Percentiles rank a stretch among this genome's conserved stretches.
Conservation (phyloP, 2,797 vertebrate genomes). For the Esox lucius region DNA sequence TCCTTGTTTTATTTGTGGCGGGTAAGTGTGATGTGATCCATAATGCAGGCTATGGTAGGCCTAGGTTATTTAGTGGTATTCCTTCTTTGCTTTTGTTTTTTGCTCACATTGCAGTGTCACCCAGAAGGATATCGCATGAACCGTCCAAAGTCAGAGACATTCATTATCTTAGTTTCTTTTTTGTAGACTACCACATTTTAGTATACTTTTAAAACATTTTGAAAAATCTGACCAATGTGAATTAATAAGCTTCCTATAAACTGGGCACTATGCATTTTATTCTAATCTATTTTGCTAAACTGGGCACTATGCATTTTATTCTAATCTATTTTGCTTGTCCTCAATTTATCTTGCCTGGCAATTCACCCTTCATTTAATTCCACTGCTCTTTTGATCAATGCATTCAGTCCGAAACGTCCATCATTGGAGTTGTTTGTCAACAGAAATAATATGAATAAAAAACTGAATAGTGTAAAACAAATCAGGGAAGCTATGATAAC, state of each 20-base stretch:
- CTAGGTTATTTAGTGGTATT: not conserved
- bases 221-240: too few species aligned
- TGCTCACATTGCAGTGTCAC: not conserved
- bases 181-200: too few species aligned
- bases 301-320: not conserved
- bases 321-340: not conserved
- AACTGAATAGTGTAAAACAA: too few species aligned
- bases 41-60: not conserved
- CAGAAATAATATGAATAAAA: too few species aligned
- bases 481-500: too few species aligned
- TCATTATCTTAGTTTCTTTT: too few species aligned
- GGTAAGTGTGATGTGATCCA: conserved; percentile 49
- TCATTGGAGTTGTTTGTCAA: too few species aligned
- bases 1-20: conserved; percentile 47
- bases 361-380: too few species aligned
- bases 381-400: too few species aligned
- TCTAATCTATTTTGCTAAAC: not conserved
- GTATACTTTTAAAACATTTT: too few species aligned
- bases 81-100: not conserved
- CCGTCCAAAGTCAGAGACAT: not conserved
- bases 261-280: not conserved
- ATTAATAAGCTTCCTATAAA: not conserved
- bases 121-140: not conserved
- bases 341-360: too few species aligned
- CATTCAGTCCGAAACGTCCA: too few species aligned